phyloP scores from a whole-genome alignment of 2,797 vertebrate genomes.

The Acrossocheilus wenchowensis region DNA sequence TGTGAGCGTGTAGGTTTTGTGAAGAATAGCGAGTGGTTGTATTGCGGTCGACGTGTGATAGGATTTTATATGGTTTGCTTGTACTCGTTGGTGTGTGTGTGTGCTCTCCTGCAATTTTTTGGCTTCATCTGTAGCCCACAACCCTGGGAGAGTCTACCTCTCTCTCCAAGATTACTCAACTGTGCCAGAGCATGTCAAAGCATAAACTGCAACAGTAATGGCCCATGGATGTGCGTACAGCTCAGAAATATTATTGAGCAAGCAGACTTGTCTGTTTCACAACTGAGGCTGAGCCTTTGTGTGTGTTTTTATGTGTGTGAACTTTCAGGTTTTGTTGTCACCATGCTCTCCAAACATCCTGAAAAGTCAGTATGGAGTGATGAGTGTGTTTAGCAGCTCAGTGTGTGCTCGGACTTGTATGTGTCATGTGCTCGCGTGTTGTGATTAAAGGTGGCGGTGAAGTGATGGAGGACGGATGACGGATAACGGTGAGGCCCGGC shows the following conservation, averaged over 20 bases:
- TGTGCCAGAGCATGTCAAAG: conserved; percentile 57
- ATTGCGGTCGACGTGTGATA: conserved; percentile 5
- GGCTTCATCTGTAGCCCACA: conserved; percentile 57
- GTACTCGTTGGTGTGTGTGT: conserved; percentile 16
- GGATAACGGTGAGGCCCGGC: conserved; percentile 76
- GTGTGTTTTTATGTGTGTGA: conserved; percentile 23
- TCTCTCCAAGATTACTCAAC: conserved; percentile 65
- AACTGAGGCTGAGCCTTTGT: conserved; percentile 32
- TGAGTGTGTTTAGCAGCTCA: conserved; percentile 44
- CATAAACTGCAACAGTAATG: conserved; percentile 53
- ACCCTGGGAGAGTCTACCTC: conserved; percentile 61
- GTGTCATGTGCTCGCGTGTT: conserved; percentile 56
- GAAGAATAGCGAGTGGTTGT: neutral
- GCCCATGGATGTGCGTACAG: conserved; percentile 19
- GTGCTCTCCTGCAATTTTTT: conserved; percentile 62
- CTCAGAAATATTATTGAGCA: conserved; percentile 48
- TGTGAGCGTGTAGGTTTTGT: neutral
- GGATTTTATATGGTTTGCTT: conserved; percentile 1
- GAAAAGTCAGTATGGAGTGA: conserved; percentile 25
- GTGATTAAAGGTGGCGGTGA: conserved; percentile 22
- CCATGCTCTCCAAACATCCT: conserved; percentile 14
- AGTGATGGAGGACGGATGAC: conserved; percentile 69
- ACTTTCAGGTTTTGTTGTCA: conserved; percentile 25
- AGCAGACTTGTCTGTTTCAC: conserved; percentile 43
- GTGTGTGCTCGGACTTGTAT: conserved; percentile 54